A percentile compares a stretch with the other conserved stretches of the same genome.
These are phyloP conservation scores for Eristalinus sepulchralis DNA, from an alignment of 2,888 invertebrate genomes.

Conservation along the genomic window DNA sequence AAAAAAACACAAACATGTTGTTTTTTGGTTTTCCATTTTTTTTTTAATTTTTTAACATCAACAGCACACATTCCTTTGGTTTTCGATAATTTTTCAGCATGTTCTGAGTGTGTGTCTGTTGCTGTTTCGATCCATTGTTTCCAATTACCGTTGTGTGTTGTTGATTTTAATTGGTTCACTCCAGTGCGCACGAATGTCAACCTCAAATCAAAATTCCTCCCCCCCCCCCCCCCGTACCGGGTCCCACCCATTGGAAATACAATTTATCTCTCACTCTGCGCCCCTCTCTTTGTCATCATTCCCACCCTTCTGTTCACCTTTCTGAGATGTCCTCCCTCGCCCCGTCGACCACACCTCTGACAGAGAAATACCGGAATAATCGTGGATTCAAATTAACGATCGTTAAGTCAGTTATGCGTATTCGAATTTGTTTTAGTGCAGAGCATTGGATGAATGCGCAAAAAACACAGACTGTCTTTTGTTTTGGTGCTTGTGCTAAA, in stretches of 20 bases:
- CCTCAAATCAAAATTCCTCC: conserved; percentile 2
- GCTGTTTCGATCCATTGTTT: conserved; percentile 8
- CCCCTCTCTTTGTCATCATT: not conserved
- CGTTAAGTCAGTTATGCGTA: conserved; percentile 1
- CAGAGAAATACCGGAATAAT: not conserved
- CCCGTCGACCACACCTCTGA: not conserved
- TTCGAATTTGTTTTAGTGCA: not conserved
- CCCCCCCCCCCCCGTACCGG: too few species aligned
- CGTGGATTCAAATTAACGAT: not conserved
- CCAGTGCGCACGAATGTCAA: conserved; percentile 8
- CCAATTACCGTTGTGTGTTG: conserved; percentile 15
- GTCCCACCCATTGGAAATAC: too few species aligned
- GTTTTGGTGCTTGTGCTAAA: not conserved
- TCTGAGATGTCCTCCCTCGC: too few species aligned
- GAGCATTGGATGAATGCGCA: not conserved
- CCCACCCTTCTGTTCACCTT: too few species aligned
- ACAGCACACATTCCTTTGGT: not conserved
- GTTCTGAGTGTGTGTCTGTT: not conserved
- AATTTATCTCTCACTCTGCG: not conserved
- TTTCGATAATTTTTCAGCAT: not conserved
- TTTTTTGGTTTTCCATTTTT: not conserved
- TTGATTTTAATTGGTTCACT: conserved; percentile 35
- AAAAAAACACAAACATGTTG: not conserved
- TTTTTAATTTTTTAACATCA: not conserved
- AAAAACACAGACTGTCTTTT: not conserved